Conservation (phyloP, 2,113 vertebrate genomes). For the Trichomycterus rosablanca region DNA sequence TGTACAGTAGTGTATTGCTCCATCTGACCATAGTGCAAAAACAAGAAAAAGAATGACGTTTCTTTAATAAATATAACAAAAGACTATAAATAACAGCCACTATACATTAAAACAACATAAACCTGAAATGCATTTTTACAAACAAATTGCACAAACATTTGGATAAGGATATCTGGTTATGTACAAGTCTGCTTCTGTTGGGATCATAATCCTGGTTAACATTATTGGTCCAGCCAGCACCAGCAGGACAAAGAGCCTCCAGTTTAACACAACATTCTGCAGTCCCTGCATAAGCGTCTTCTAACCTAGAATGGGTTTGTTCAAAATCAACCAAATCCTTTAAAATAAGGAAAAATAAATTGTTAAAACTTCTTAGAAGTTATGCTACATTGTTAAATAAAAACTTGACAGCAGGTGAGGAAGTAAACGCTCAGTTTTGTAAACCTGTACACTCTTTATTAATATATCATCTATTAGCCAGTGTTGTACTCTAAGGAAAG, state of each 20-base stretch:
- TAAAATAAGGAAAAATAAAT: slow-evolving; percentile 61
- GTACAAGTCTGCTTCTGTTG: slow-evolving; percentile 48
- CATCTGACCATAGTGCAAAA: slow-evolving; percentile 79
- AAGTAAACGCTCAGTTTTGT: not conserved
- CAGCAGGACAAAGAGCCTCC: not conserved
- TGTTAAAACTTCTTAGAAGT: slow-evolving; percentile 75
- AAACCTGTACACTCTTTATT: not conserved
- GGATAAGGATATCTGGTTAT: slow-evolving; percentile 44
- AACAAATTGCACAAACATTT: slow-evolving; percentile 59
- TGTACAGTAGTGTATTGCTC: slow-evolving; percentile 80
- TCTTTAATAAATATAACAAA: slow-evolving; percentile 65
- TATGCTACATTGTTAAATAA: slow-evolving; percentile 53
- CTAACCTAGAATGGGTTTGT: slow-evolving; percentile 34
- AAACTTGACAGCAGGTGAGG: slow-evolving; percentile 24
- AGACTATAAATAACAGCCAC: slow-evolving; percentile 69
- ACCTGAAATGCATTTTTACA: slow-evolving; percentile 51
- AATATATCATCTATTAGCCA: not conserved
- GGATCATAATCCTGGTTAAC: slow-evolving; percentile 49
- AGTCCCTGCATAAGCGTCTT: slow-evolving; percentile 28
- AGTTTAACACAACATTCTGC: slow-evolving; percentile 38
- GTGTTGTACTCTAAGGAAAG: not conserved
- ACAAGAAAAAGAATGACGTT: no score
- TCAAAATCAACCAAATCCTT: slow-evolving; percentile 62
- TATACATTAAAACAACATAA: slow-evolving; percentile 28
- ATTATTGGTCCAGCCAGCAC: slow-evolving; percentile 12